These are phyloP conservation scores for Ispidina picta DNA, from an alignment of 2,797 vertebrate genomes.

Conservation along the genomic window DNA sequence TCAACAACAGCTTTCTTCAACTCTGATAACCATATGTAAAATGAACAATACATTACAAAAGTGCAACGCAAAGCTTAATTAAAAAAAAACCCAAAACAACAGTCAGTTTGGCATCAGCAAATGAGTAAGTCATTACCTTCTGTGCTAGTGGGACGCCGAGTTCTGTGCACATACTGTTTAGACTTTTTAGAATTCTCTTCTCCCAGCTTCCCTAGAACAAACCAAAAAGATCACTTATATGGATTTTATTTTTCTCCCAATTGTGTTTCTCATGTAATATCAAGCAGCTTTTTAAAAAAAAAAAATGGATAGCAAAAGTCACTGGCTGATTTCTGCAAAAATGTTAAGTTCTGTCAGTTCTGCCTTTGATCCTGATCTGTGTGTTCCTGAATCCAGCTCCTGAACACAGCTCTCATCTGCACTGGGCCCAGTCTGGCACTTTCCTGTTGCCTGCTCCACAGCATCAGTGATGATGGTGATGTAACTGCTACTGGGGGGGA, in stretches of 20 bases:
- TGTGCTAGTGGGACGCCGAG: constrained; percentile 90
- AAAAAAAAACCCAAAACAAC: not conserved
- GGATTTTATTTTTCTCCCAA: not conserved
- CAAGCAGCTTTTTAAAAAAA: not conserved
- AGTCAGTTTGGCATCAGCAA: not conserved
- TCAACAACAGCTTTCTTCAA: not conserved
- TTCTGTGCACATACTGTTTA: constrained; percentile 98
- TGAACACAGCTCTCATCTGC: too few relatives aligned
- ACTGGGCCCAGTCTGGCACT: too few relatives aligned
- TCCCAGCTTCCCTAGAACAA: constrained; percentile 92
- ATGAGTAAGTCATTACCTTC: constrained; percentile 82
- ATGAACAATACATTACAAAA: not conserved
- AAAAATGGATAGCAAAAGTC: not conserved
- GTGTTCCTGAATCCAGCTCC: too few relatives aligned
- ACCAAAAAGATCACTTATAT: not conserved
- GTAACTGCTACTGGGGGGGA: too few relatives aligned
- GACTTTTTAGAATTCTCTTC: constrained; percentile 94
- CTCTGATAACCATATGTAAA: not conserved
- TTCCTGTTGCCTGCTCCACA: too few relatives aligned
- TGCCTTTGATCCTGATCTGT: too few relatives aligned
- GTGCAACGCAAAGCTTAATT: not conserved
- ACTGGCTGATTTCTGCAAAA: not conserved
- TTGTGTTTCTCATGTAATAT: not conserved
- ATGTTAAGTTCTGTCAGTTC: not conserved
- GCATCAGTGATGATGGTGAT: too few relatives aligned